phyloP scores from a whole-genome alignment of 1,140 invertebrate genomes.

The Ericerus pela region DNA sequence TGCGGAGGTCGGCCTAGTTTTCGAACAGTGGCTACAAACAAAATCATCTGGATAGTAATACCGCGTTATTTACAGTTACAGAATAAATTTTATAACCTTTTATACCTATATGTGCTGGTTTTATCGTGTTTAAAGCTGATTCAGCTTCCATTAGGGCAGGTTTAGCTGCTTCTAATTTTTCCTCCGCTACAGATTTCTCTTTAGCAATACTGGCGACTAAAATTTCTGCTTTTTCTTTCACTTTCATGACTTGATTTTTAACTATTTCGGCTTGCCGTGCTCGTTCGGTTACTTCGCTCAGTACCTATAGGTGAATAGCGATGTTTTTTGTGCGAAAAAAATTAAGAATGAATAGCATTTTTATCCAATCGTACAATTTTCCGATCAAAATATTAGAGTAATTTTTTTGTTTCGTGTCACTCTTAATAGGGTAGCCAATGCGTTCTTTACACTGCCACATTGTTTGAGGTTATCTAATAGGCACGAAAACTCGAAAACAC shows the following conservation, averaged over 20 bases:
- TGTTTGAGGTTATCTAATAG: too few relatives aligned
- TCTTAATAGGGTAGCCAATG: too few relatives aligned
- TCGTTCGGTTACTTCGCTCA: conserved; percentile 74
- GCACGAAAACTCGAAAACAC: too few relatives aligned
- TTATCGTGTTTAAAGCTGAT: conserved; percentile 88
- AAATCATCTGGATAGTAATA: neutral
- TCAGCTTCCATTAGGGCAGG: conserved; percentile 88
- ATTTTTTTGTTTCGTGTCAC: too few relatives aligned
- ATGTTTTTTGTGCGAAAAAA: too few relatives aligned
- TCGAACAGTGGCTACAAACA: conserved; percentile 59
- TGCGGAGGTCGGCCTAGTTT: conserved; percentile 89
- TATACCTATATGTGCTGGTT: conserved; percentile 76
- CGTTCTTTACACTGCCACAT: too few relatives aligned
- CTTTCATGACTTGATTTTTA: conserved; percentile 70
- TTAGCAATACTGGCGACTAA: conserved; percentile 78
- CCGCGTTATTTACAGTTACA: neutral
- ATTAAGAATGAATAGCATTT: too few relatives aligned
- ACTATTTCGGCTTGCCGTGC: conserved; percentile 89
- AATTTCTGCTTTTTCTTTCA: conserved; percentile 86
- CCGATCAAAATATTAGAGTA: neutral
- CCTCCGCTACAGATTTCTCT: conserved; percentile 81
- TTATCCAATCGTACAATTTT: neutral
- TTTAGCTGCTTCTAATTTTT: conserved; percentile 77
- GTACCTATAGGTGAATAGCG: conserved; percentile 34
- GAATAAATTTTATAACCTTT: neutral